These are phyloP conservation scores for Incurvaria masculella DNA, from an alignment of 2,888 invertebrate species.

Conservation along the genomic window DNA sequence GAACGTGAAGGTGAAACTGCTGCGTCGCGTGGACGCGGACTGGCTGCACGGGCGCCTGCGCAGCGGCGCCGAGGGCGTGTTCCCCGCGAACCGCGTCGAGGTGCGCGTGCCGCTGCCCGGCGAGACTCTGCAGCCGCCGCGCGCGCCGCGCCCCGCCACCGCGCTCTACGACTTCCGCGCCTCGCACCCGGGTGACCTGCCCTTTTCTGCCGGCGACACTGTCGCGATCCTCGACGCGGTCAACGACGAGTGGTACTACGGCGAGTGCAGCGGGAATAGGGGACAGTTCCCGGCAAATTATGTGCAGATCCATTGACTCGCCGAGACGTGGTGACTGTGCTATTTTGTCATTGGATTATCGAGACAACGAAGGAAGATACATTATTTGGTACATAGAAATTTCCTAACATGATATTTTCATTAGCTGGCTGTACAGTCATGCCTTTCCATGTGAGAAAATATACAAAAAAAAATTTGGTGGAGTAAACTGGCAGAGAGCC, in stretches of 20 bases:
- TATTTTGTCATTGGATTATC: too few species aligned
- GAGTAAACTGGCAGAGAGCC: too few species aligned
- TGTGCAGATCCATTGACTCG: conserved; percentile 55
- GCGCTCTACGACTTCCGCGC: conserved; percentile 73
- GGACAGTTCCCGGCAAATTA: conserved; percentile 82
- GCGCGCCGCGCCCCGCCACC: conserved; percentile 39
- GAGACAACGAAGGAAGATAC: too few species aligned
- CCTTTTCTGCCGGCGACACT: conserved; percentile 34
- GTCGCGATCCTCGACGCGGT: conserved; percentile 65
- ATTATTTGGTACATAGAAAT: too few species aligned
- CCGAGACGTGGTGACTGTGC: too few species aligned
- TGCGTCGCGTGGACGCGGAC: conserved; percentile 69
- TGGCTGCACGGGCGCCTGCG: conserved; percentile 76
- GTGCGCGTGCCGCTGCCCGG: conserved; percentile 66
- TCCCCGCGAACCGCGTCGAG: conserved; percentile 78
- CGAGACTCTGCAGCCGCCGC: conserved; percentile 21
- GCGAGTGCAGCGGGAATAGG: conserved; percentile 61
- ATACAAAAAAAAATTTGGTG: too few species aligned
- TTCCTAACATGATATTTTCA: too few species aligned
- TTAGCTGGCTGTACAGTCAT: too few species aligned
- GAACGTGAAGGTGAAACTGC: conserved; percentile 68
- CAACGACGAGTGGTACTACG: conserved; percentile 76
- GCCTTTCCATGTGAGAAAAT: too few species aligned
- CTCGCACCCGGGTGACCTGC: conserved; percentile 46
- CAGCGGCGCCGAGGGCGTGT: conserved; percentile 69